These are phyloP conservation scores for Sorex maritimensis DNA, from an alignment of 2,797 vertebrate species.

Conservation along the genomic window DNA sequence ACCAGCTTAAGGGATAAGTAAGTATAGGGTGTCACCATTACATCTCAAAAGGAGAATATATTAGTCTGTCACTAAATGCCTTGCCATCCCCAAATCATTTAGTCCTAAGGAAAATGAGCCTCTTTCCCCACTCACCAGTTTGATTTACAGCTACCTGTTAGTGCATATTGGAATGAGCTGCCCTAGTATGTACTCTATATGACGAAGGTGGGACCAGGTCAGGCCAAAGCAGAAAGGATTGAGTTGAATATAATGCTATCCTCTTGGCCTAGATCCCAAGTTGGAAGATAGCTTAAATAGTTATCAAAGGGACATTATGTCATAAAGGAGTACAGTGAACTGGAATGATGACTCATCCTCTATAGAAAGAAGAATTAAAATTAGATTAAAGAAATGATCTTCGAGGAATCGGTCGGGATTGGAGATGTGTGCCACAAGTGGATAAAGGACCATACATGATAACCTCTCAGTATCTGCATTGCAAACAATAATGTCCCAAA, in stretches of 20 bases:
- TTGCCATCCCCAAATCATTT: neutral
- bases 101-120: neutral
- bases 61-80: neutral
- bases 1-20: neutral
- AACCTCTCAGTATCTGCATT: too few relatives aligned
- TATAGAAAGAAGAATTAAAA: neutral
- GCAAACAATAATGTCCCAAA: too few relatives aligned
- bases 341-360: neutral
- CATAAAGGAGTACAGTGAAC: neutral
- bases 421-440: too few relatives aligned
- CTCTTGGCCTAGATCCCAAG: neutral
- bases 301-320: neutral
- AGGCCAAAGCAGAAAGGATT: neutral
- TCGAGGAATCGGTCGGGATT: too few relatives aligned
- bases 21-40: neutral
- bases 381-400: too few relatives aligned
- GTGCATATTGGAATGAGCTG: neutral
- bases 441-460: too few relatives aligned
- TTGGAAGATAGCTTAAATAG: neutral
- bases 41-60: neutral
- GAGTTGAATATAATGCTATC: neutral
- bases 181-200: neutral
- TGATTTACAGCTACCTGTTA: neutral
- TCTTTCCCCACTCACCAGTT: neutral
- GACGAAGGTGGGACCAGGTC: neutral